Percentiles rank a stretch among this genome's conserved stretches.
Conservation (phyloP, 2,888 invertebrate species). For the Apamea epomidion region DNA sequence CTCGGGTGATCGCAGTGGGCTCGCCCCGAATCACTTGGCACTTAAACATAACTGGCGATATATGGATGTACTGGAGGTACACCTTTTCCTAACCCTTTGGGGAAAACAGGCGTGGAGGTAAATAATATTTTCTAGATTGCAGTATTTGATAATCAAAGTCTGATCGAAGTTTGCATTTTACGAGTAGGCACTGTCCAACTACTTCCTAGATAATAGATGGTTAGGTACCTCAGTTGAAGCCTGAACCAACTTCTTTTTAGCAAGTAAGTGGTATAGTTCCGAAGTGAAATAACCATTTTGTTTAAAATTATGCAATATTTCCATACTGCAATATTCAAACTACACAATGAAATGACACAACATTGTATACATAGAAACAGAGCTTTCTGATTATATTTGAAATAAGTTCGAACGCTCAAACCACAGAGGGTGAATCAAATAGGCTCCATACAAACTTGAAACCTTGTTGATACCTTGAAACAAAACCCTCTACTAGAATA, state of each 20-base stretch:
- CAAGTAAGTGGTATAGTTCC: slow-evolving; percentile 83
- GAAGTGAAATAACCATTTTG: slow-evolving; percentile 87
- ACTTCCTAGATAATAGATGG: not conserved
- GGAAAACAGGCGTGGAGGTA: too few species aligned
- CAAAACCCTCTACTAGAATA: not conserved
- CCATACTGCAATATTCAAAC: slow-evolving; percentile 73
- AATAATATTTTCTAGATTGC: not conserved
- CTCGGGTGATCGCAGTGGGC: not conserved
- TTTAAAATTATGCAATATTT: slow-evolving; percentile 84
- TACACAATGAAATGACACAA: slow-evolving; percentile 54
- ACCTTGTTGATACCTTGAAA: not conserved
- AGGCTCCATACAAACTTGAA: slow-evolving; percentile 19
- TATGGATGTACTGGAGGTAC: not conserved
- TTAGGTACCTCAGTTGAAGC: slow-evolving; percentile 77
- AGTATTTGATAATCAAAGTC: not conserved
- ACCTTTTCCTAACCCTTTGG: not conserved
- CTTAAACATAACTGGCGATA: not conserved
- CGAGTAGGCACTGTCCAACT: not conserved
- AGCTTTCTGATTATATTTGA: slow-evolving; percentile 65
- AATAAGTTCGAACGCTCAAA: slow-evolving; percentile 45
- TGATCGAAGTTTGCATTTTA: not conserved
- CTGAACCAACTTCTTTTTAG: slow-evolving; percentile 78
- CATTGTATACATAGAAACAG: slow-evolving; percentile 71
- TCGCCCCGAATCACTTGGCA: not conserved
- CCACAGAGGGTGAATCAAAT: slow-evolving; percentile 2